These are phyloP conservation scores for Heliconius nattereri DNA, from an alignment of 1,140 invertebrate genomes.

Conservation along the genomic window DNA sequence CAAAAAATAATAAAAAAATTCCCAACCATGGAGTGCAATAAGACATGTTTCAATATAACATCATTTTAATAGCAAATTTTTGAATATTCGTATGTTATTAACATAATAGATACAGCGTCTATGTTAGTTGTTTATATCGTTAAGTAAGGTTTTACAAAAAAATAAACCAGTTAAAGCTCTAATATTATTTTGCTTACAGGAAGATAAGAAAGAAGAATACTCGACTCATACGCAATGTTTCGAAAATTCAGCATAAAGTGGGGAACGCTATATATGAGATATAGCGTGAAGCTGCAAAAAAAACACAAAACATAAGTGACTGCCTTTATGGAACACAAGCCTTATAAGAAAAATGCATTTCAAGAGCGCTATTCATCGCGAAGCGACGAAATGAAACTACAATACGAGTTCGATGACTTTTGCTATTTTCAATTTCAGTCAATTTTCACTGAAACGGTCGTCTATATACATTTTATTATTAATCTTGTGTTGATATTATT, in stretches of 20 bases:
- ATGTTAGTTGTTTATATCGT: slow-evolving; percentile 61
- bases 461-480: not conserved
- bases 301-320: too few species aligned
- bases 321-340: not conserved
- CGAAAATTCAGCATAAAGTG: too few species aligned
- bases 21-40: too few species aligned
- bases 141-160: slow-evolving; percentile 39
- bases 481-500: too few species aligned
- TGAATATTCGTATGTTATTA: slow-evolving; percentile 39
- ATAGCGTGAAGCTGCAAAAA: too few species aligned
- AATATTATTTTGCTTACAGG: not conserved
- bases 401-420: slow-evolving; percentile 20
- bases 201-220: too few species aligned
- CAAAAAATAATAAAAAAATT: too few species aligned
- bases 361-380: slow-evolving; percentile 30
- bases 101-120: slow-evolving; percentile 61
- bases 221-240: too few species aligned
- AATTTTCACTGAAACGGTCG: not conserved
- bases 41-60: not conserved
- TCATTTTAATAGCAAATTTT: not conserved
- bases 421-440: slow-evolving; percentile 31
- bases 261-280: too few species aligned
- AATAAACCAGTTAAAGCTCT: not conserved
- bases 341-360: slow-evolving; percentile 23
- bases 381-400: slow-evolving; percentile 21